Evolutionary conservation across 2,113 vertebrate species (phyloP).

Genomic region (Anseranas semipalmata): DNA sequence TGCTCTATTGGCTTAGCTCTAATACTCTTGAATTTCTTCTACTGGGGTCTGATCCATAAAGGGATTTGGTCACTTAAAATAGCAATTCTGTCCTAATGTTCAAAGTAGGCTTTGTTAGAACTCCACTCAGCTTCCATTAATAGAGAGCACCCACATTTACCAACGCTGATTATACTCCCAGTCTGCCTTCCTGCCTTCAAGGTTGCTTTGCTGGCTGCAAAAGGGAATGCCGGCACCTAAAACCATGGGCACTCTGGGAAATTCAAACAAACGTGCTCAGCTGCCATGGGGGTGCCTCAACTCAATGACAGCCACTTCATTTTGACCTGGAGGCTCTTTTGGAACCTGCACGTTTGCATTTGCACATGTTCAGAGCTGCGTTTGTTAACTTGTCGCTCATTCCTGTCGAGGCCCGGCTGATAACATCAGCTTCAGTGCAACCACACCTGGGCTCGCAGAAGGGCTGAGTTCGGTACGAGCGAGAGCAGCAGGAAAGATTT

Average conservation of each 20-base stretch:
- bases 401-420: rapidly evolving
- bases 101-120: background rate
- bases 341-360: background rate
- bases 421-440: background rate
- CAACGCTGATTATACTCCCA: background rate
- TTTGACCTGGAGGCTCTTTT: background rate
- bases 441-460: rapidly evolving
- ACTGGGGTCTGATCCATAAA: background rate
- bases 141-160: background rate
- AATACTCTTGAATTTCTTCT: background rate
- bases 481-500: background rate
- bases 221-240: background rate
- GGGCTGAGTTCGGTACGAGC: background rate
- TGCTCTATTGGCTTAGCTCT: background rate
- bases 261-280: background rate
- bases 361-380: background rate
- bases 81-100: background rate
- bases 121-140: background rate
- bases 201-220: background rate
- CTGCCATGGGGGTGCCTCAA: background rate
- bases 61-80: background rate
- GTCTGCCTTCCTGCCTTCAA: background rate
- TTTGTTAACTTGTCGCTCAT: background rate
- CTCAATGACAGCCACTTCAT: background rate
- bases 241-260: background rate